A percentile compares a stretch with the other conserved stretches of the same genome.
Conservation (phyloP, 2,888 invertebrate genomes). For the Plagiodera versicolora region DNA sequence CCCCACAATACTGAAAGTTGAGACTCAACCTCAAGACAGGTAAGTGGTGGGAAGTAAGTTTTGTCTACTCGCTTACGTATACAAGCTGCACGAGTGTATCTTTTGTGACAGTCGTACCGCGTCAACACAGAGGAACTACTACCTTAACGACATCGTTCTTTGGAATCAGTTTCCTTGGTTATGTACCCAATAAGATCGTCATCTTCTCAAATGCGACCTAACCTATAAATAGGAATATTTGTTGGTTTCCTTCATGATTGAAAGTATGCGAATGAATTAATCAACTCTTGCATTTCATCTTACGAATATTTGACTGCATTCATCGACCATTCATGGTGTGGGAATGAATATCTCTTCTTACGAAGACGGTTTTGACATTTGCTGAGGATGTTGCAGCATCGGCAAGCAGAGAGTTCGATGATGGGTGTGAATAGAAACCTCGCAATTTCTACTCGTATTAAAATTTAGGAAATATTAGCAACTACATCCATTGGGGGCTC, state of each 20-base stretch:
- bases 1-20: slow-evolving; percentile 41
- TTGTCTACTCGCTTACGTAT: slow-evolving; percentile 40
- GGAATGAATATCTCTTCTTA: slow-evolving; percentile 8
- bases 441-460: no score
- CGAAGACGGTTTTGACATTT: background rate
- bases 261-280: slow-evolving; percentile 10
- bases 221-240: slow-evolving; percentile 4
- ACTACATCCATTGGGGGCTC: no score
- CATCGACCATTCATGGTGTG: background rate
- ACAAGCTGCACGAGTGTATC: slow-evolving; percentile 5
- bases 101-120: slow-evolving; percentile 12
- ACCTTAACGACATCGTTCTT: background rate
- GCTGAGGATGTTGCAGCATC: no score
- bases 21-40: slow-evolving; percentile 40
- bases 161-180: background rate
- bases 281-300: slow-evolving; percentile 7
- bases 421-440: slow-evolving; percentile 18
- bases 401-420: slow-evolving; percentile 13
- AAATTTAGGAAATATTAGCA: no score
- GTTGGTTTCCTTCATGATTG: slow-evolving; percentile 18
- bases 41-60: slow-evolving; percentile 51
- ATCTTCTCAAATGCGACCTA: slow-evolving; percentile 5
- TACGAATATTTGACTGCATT: slow-evolving; percentile 1
- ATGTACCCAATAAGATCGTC: background rate
- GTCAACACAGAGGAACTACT: slow-evolving; percentile 1